Evolutionary conservation across 2,113 vertebrate genomes (phyloP).

Genomic region (Pterocles gutturalis): DNA sequence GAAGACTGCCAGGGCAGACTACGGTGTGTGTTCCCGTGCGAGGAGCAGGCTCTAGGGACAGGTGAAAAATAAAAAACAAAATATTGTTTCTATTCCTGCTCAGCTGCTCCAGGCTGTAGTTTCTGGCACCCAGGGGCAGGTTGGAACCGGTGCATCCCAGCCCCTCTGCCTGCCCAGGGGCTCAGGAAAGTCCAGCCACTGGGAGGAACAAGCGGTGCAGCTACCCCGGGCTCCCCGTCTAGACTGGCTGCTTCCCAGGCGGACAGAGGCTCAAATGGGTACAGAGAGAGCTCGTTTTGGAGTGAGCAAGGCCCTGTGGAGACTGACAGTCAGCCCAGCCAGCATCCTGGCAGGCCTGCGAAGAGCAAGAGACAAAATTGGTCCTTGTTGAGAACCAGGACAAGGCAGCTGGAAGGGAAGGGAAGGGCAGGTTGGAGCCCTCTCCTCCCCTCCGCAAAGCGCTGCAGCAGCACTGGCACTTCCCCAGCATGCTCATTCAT

Average conservation of each 20-base stretch:
- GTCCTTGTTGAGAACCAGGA: neutral
- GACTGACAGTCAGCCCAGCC: neutral
- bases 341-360: neutral
- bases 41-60: neutral
- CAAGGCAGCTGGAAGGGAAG: neutral
- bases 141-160: neutral
- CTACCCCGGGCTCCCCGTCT: neutral
- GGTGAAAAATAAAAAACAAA: neutral
- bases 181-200: neutral
- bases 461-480: neutral
- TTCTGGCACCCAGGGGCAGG: neutral
- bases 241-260: neutral
- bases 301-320: rapidly evolving
- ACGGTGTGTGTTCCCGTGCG: neutral
- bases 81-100: neutral
- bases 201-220: neutral
- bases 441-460: neutral
- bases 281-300: neutral
- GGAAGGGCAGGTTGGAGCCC: neutral
- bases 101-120: neutral
- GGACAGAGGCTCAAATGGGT: rapidly evolving
- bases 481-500: neutral
- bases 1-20: neutral
- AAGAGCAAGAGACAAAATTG: neutral
- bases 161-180: neutral